phyloP scores from a whole-genome alignment of 2,888 invertebrate genomes.

The Heterodera filipjevi region DNA sequence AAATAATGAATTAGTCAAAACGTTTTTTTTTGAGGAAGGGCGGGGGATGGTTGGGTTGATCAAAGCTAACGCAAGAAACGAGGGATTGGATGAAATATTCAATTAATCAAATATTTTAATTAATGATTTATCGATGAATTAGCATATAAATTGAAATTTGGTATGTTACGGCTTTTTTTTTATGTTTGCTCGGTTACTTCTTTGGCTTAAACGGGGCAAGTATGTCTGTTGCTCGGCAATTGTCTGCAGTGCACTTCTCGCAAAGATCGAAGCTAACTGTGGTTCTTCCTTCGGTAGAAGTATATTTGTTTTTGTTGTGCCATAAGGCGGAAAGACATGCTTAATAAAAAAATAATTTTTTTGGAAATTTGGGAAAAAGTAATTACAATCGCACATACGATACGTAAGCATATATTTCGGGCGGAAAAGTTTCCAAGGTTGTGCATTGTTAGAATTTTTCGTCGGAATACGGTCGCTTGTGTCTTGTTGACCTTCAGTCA shows the following conservation, averaged over 20 bases:
- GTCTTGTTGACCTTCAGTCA: background rate
- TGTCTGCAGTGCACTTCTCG: background rate
- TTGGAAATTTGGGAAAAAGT: background rate
- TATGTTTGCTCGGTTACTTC: too few relatives aligned
- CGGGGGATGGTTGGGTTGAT: too few relatives aligned
- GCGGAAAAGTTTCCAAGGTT: background rate
- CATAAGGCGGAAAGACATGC: background rate
- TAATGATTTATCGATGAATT: too few relatives aligned
- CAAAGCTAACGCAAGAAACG: too few relatives aligned
- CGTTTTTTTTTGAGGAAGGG: too few relatives aligned
- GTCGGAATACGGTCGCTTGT: background rate
- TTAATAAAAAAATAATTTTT: background rate
- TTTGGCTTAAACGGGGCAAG: background rate
- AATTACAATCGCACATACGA: background rate
- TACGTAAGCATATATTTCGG: background rate
- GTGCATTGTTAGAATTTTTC: background rate
- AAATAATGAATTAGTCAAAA: too few relatives aligned
- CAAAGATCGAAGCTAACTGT: background rate
- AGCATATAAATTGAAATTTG: too few relatives aligned
- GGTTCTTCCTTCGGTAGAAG: background rate
- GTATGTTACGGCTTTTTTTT: too few relatives aligned
- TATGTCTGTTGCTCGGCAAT: background rate
- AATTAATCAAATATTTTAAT: too few relatives aligned
- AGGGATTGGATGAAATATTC: too few relatives aligned
- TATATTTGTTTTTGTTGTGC: background rate